Evolutionary conservation across 2,888 invertebrate genomes (phyloP), one percentile per base, ranked within the genome.

Genomic region (Noctua comes): DNA sequence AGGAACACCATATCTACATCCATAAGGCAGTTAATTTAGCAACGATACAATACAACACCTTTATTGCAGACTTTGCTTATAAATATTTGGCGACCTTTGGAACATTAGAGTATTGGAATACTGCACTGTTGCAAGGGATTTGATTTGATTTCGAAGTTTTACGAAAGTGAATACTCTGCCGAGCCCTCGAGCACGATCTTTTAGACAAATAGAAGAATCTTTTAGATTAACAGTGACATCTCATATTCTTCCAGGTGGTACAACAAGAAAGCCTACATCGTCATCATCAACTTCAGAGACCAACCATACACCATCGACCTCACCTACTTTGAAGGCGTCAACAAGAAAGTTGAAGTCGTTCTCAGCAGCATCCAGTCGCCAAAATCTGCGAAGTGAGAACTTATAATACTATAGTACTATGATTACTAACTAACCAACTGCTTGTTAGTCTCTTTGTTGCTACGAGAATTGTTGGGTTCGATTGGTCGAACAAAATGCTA

Each of bases 261-360:
- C 76, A 85, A 93, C 18, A 90, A 89, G 4, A 94, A 95, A 62
- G 90, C 84, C 51, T 94, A 97, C 87, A 89, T 97, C 10, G 95
- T 97, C 6, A 90, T 97, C 1, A 93, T 97, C 24, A 98, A 98
- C 95, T 96, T 98, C 64, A 97, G 97, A 68, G 90, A 95, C n/a
- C 85, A 92, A 43, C 88, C 94, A 0, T 96, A 97, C 90, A 93
- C 92, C 8, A 94, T 98, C 31, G 96, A 97, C 93, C 92, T 98
- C 70, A 95, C 93, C 13, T 95, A 95, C 79, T 97, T 97, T 64
- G 96, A 97, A 74, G 95, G 97, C 73, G 94, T 97, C 2, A 90
- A 91, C 6, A 92, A 94, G 2, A 88, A 94, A 70, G 87, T 97
- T 31, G 92, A 95, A 73, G 96, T 98, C 7, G 94, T 97, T 43